Evolutionary conservation across 2,888 invertebrate genomes (phyloP), one percentile per base, ranked within the genome.

Genomic region (Caradrina kadenii): DNA sequence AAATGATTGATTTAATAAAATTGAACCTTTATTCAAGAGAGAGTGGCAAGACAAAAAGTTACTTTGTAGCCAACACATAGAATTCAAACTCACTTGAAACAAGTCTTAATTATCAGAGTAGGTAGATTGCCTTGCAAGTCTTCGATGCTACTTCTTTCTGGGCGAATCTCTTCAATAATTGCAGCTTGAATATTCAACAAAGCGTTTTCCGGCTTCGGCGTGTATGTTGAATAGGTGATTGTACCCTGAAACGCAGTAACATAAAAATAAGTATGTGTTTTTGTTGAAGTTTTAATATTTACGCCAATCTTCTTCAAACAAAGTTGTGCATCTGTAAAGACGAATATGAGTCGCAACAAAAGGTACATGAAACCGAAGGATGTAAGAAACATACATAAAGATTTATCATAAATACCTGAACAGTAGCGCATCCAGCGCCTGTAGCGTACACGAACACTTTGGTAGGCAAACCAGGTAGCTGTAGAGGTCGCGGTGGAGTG

Each of bases 371-470:
- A 26, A 2, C 26, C 26, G 26, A 26, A 26, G 2, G 26, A 26
- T 3, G 4, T 26, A 4, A 26, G 26, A 26, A 26, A 26, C 6
- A 35, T n/a, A n/a, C n/a, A n/a, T n/a, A n/a, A n/a, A n/a, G n/a
- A n/a, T n/a, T n/a, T n/a, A n/a, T n/a, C n/a, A n/a, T 35, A 45
- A 21, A 1, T 71, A 82, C 97, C 96, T 97, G 97, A 4, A 97
- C 96, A 50, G 97, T 97, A 62, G 97, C 97, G 86, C 97, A 97
- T 0, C 97, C 97, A 22, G 97, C 97, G 0, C 97, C 97, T 1
- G 97, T 97, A 2, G 97, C 97, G 72, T 97, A 97, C 0, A 97
- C 97, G 77, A 97, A 97, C n/a, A 97, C 97, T 89, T 97, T 97
- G 0, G 97, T 97, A 0, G 97, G 97, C 42, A 97, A 88, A 8